Conservation (phyloP, 2,888 invertebrate species). For the Sympetrum striolatum region DNA sequence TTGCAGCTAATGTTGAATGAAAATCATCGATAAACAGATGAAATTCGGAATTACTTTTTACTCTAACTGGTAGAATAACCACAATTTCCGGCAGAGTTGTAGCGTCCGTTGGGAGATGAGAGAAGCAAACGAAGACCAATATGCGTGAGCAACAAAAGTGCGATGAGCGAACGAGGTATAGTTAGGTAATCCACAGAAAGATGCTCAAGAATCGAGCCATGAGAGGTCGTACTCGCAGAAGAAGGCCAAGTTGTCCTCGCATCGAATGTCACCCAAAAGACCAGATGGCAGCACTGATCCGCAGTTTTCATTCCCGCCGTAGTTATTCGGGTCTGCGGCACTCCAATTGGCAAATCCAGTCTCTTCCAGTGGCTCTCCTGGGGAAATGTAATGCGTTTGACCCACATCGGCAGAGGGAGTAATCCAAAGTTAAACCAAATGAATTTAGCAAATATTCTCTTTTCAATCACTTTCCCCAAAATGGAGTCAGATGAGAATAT, state of each 20-base stretch:
- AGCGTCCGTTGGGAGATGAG: too few relatives aligned
- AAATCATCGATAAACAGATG: too few relatives aligned
- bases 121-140: too few relatives aligned
- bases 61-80: too few relatives aligned
- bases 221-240: constrained; percentile 15
- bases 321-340: constrained; percentile 41
- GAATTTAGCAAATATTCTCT: not conserved
- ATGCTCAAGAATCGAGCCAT: not conserved
- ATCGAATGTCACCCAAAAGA: constrained; percentile 45
- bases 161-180: too few relatives aligned
- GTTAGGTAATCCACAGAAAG: too few relatives aligned
- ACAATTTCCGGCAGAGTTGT: too few relatives aligned
- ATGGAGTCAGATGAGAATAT: not conserved
- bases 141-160: too few relatives aligned
- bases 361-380: constrained; percentile 45
- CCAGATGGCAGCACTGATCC: constrained; percentile 45
- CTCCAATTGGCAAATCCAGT: constrained; percentile 47
- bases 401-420: not conserved
- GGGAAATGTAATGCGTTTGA: not conserved
- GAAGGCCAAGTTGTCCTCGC: not conserved
- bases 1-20: too few relatives aligned
- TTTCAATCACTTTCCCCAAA: not conserved
- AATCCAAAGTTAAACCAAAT: not conserved
- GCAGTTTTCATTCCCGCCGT: constrained; percentile 45
- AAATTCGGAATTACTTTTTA: too few relatives aligned